phyloP scores from a whole-genome alignment of 2,888 invertebrate genomes.

The Leptinotarsa peninsularis region DNA sequence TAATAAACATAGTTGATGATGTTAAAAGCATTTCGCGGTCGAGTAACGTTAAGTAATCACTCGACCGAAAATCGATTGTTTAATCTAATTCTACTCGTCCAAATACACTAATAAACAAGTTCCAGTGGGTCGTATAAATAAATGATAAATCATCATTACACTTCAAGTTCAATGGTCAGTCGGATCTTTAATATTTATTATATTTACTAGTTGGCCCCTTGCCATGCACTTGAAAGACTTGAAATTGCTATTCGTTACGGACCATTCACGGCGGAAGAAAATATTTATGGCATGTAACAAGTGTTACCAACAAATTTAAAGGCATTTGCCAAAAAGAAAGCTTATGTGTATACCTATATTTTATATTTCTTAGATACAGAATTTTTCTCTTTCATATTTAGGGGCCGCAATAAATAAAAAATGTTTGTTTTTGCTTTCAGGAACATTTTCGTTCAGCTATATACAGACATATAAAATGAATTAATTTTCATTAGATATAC shows the following conservation, averaged over 20 bases:
- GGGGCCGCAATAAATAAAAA: no score
- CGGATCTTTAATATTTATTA: slow-evolving; percentile 35
- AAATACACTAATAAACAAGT: slow-evolving; percentile 31
- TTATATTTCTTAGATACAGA: no score
- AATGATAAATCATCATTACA: slow-evolving; percentile 39
- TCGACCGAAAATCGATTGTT: slow-evolving; percentile 20
- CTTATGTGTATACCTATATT: background rate
- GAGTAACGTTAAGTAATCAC: slow-evolving; percentile 15
- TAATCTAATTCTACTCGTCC: slow-evolving; percentile 24
- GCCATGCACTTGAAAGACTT: slow-evolving; percentile 30
- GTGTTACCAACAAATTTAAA: background rate
- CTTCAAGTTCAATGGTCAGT: slow-evolving; percentile 43
- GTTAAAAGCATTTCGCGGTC: slow-evolving; percentile 11
- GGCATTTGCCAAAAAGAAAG: background rate
- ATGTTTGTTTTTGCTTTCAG: no score
- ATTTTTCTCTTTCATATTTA: no score
- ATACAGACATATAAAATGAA: no score
- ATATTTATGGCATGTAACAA: slow-evolving; percentile 12
- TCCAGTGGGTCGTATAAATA: slow-evolving; percentile 36
- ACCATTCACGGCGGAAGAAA: background rate
- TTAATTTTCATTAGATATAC: no score
- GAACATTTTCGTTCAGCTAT: no score
- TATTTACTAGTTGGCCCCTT: slow-evolving; percentile 38
- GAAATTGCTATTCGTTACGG: slow-evolving; percentile 7
- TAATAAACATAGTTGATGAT: slow-evolving; percentile 11